A percentile compares a stretch with the other conserved stretches of the same genome.
Evolutionary conservation across 2,113 vertebrate genomes (phyloP).

Genomic region (Microcebus murinus): DNA sequence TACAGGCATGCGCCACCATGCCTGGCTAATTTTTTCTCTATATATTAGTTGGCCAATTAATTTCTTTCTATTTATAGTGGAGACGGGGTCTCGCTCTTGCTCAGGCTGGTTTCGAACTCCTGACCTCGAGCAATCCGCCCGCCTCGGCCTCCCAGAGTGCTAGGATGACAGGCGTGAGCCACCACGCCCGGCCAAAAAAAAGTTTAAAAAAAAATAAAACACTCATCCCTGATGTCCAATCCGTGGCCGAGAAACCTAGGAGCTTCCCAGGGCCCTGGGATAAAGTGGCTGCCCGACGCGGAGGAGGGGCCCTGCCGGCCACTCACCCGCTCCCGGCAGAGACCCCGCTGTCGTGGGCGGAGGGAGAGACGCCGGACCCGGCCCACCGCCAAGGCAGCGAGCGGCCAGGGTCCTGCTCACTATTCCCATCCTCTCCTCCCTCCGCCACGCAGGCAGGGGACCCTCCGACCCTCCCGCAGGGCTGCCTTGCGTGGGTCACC

Average conservation of each 20-base stretch:
- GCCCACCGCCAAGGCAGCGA: rapidly evolving
- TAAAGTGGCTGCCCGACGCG: not conserved
- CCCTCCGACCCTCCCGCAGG: not conserved
- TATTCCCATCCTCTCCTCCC: not conserved
- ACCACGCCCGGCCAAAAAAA: not conserved
- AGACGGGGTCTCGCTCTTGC: no score
- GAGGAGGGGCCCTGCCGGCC: rapidly evolving
- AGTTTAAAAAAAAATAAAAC: not conserved
- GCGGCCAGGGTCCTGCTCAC: not conserved
- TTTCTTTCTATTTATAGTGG: no score
- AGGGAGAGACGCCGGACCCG: rapidly evolving
- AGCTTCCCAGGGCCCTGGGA: not conserved
- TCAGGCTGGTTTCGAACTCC: no score
- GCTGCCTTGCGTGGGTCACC: not conserved
- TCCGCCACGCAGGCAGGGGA: not conserved
- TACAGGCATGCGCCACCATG: no score
- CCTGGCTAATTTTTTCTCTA: no score
- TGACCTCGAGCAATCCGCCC: no score
- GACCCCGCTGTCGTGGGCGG: rapidly evolving
- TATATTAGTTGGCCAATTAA: no score
- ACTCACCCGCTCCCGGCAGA: not conserved
- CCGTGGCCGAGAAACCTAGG: not conserved
- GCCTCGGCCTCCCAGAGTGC: no score
- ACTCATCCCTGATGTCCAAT: not conserved
- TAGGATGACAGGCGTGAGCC: no score